phyloP scores from a whole-genome alignment of 92 coral and sea anemone species.

The Porites cylindrica region DNA sequence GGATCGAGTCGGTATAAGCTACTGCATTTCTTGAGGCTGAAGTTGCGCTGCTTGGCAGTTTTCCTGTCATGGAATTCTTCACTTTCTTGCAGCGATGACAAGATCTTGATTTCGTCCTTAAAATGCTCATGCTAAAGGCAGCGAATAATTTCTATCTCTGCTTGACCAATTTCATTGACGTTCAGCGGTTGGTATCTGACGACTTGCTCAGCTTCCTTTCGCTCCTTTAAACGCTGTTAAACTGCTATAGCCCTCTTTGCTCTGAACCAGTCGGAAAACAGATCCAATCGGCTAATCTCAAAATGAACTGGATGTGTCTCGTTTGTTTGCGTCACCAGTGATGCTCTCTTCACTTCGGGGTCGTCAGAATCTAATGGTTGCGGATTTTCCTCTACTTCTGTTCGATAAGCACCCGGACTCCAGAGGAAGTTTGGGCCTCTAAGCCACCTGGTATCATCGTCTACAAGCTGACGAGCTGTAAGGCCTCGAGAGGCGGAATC shows the following conservation, averaged over 20 bases:
- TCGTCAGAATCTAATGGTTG: slow-evolving; percentile 36
- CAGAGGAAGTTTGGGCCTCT: slow-evolving; percentile 12
- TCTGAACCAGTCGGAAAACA: too few relatives aligned
- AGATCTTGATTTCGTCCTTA: slow-evolving; percentile 10
- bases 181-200: background rate
- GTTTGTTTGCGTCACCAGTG: too few relatives aligned
- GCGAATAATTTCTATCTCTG: slow-evolving; percentile 24
- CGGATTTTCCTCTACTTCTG: background rate
- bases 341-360: slow-evolving; percentile 37
- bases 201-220: too few relatives aligned
- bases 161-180: slow-evolving; percentile 40
- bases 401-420: background rate
- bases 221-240: too few relatives aligned
- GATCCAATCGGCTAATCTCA: too few relatives aligned
- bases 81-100: background rate
- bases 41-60: slow-evolving; percentile 38
- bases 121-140: slow-evolving; percentile 33
- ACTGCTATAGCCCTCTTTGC: too few relatives aligned
- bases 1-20: slow-evolving; percentile 55
- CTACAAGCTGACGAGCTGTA: slow-evolving; percentile 15
- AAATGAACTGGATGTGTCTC: too few relatives aligned
- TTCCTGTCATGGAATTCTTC: slow-evolving; percentile 35
- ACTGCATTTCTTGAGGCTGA: slow-evolving; percentile 37
- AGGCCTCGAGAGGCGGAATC: slow-evolving; percentile 52
- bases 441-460: background rate